Evolutionary conservation across 2,113 vertebrate genomes (phyloP), one percentile per base, ranked within the genome.

Genomic region (Monarcha castaneiventris): DNA sequence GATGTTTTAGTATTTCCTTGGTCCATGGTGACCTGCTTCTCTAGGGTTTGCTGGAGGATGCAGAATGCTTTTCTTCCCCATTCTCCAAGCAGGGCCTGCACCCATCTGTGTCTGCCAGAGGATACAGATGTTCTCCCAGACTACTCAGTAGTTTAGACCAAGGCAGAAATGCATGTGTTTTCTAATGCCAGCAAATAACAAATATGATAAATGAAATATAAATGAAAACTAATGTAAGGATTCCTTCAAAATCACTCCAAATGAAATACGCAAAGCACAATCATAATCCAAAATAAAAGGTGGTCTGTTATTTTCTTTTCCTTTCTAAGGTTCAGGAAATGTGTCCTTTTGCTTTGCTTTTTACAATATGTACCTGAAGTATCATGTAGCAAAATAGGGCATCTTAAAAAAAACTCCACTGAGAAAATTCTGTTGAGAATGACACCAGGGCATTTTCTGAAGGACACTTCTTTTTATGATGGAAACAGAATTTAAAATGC

Each of bases 381-480:
- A 68, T 15, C 35, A 21, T 1, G 1, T 61, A 84, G 21, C 30
- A 85, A 87, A 90, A 64, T 6, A 49, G 56, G 15, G 23, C 58
- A 75, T 79, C 37, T 90, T 87, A 76, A 2, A 1, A 22, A 79
- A 77, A 88, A 83, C 30, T 86, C 16, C 26, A 54, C 25, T 64
- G 76, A 82, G 74, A 74, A 83, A 87, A 82, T n/a, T 78, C 81
- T 77, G 26, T 39, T 61, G 87, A 82, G 71, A 85, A 79, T 12
- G 63, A 75, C 32, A 85, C 22, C 1, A 3, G 74, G 26, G 14
- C 77, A 81, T 51, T 83, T 43, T 84, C 63, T 84, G 87, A 92
- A 93, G 90, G 90, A 88, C 61, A 77, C 22, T 87, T 87, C 26
- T 69, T 93, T 90, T 92, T 76, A 35, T 84, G 62, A 67, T 83